Conservation (phyloP, 2,797 vertebrate genomes). For the Channa striata region DNA sequence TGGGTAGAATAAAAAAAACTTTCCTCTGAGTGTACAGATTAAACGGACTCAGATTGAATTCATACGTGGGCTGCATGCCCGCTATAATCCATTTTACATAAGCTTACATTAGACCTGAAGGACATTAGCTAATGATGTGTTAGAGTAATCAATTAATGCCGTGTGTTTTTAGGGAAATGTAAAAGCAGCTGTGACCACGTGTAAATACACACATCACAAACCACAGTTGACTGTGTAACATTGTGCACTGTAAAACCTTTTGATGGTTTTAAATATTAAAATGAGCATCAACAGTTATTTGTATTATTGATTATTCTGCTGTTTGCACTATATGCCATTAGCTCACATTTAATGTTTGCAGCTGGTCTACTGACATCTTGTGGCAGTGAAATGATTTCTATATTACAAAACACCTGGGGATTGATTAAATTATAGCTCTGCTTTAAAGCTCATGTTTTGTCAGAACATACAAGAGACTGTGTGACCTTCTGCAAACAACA, state of each 20-base stretch:
- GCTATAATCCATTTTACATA: background rate
- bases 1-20: background rate
- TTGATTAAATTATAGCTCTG: constrained; percentile 5
- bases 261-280: background rate
- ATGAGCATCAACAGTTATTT: background rate
- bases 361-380: constrained; percentile 49
- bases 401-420: too few species aligned
- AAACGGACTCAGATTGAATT: background rate
- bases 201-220: too few species aligned
- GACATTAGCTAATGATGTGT: too few species aligned
- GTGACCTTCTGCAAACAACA: background rate
- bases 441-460: background rate
- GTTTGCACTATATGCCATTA: background rate
- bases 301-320: background rate
- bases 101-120: background rate
- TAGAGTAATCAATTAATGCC: too few species aligned
- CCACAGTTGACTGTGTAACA: background rate
- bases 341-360: background rate
- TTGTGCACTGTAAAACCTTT: background rate
- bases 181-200: background rate
- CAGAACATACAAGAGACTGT: background rate
- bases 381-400: constrained; percentile 28
- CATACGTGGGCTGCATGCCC: background rate
- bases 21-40: background rate
- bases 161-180: background rate